Conservation (phyloP, 1,140 invertebrate species). For the Pogonognathellus flavescens region DNA sequence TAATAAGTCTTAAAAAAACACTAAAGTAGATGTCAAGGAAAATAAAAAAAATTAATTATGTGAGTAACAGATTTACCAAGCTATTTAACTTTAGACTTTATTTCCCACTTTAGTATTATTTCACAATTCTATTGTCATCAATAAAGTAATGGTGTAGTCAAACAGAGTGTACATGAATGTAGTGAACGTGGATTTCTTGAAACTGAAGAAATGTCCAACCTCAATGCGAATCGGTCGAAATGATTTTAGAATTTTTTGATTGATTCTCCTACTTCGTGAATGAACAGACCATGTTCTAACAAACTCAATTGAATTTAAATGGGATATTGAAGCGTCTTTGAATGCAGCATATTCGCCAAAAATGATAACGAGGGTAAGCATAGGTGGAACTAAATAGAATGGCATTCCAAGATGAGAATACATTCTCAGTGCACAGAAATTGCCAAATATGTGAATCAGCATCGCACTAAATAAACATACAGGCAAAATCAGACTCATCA, state of each 20-base stretch:
- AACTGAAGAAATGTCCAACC: neutral
- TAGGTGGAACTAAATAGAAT: neutral
- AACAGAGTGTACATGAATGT: no score
- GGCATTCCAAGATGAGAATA: neutral
- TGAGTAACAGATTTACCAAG: no score
- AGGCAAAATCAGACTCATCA: neutral
- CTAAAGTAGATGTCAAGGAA: no score
- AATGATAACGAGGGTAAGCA: neutral
- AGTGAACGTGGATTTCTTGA: neutral
- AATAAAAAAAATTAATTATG: no score
- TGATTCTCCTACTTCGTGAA: neutral
- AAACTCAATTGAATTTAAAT: neutral
- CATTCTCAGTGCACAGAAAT: neutral
- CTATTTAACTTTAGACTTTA: no score
- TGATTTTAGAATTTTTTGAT: neutral
- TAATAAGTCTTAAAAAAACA: no score
- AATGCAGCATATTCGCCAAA: neutral
- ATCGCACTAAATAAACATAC: neutral
- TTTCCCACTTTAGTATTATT: no score
- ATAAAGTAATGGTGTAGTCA: no score
- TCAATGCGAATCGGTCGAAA: neutral
- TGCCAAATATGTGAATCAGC: neutral
- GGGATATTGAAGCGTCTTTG: neutral
- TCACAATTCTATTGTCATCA: no score
- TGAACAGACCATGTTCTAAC: neutral